Percentiles rank a stretch among this genome's conserved stretches.
These are phyloP conservation scores for Sebastes oblongus DNA, from an alignment of 2,797 vertebrate species.

Conservation along the genomic window DNA sequence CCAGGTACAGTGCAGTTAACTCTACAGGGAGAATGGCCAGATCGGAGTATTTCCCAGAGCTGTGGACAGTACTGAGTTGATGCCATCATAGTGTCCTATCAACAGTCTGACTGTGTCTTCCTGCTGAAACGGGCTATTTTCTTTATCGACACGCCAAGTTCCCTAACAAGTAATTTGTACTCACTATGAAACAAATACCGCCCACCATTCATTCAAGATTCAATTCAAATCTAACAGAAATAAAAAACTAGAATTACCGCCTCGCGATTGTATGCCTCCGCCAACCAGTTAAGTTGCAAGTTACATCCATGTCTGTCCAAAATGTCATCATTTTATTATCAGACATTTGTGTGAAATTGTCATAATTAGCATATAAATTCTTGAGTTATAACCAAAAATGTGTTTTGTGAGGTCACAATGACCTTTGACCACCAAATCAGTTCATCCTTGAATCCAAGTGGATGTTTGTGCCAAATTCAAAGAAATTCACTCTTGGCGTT, in stretches of 20 bases:
- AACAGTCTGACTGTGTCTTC: constrained; percentile 48
- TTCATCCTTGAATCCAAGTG: not conserved
- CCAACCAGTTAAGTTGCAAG: no score
- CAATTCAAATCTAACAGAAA: not conserved
- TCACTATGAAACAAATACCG: constrained; percentile 14
- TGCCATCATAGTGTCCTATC: not conserved
- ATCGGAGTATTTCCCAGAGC: constrained; percentile 43
- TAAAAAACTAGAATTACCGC: no score
- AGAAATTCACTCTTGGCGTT: not conserved
- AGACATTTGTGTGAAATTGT: no score
- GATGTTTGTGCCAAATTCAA: not conserved
- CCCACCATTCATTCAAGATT: not conserved
- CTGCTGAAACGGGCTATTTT: constrained; percentile 18
- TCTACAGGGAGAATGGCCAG: constrained; percentile 63
- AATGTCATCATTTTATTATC: not conserved
- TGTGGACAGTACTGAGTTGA: not conserved
- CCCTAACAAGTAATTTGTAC: not conserved
- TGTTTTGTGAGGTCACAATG: no score
- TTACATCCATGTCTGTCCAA: no score
- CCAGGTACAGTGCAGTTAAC: constrained; percentile 84
- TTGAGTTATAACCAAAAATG: no score
- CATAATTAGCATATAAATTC: no score
- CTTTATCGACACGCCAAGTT: not conserved
- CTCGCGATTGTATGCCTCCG: no score
- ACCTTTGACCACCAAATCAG: not conserved